phyloP scores from a whole-genome alignment of 2,888 invertebrate species.

The Sesamia inferens region DNA sequence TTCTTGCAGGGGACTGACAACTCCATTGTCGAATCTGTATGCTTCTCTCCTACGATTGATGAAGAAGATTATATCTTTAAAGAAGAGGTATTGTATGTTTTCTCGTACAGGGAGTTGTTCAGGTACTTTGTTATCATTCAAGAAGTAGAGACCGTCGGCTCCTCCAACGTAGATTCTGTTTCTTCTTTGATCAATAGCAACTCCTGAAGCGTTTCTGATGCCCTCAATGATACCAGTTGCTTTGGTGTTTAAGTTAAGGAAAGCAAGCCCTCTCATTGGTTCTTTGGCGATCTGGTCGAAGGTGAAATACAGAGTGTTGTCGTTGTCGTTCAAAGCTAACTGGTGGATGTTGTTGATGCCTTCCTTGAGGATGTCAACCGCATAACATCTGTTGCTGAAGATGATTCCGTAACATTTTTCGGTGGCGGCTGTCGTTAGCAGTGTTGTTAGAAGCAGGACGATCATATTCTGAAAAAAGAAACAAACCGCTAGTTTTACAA shows the following conservation, averaged over 20 bases:
- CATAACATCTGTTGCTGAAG: slow-evolving; percentile 78
- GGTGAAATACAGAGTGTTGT: slow-evolving; percentile 81
- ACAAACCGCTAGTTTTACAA: not conserved
- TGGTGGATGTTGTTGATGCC: slow-evolving; percentile 80
- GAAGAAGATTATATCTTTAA: slow-evolving; percentile 79
- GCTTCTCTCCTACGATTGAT: slow-evolving; percentile 76
- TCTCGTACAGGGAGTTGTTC: slow-evolving; percentile 79
- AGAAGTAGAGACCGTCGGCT: slow-evolving; percentile 78
- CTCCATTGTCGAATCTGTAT: slow-evolving; percentile 78
- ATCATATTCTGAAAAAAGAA: slow-evolving; percentile 64
- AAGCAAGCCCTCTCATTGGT: slow-evolving; percentile 74
- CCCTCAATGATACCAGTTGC: slow-evolving; percentile 76
- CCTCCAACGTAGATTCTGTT: slow-evolving; percentile 82
- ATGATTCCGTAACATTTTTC: slow-evolving; percentile 77
- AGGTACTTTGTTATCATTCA: slow-evolving; percentile 75
- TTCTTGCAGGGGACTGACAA: slow-evolving; percentile 72
- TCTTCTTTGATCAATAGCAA: slow-evolving; percentile 77
- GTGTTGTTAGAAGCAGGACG: slow-evolving; percentile 58
- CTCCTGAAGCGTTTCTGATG: slow-evolving; percentile 80
- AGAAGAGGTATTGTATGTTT: slow-evolving; percentile 76
- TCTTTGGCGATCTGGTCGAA: slow-evolving; percentile 75
- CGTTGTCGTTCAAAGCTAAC: slow-evolving; percentile 76
- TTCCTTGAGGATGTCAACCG: slow-evolving; percentile 79
- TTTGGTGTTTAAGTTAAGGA: slow-evolving; percentile 72
- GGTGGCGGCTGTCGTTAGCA: slow-evolving; percentile 66